These are phyloP conservation scores for Plemyria rubiginata DNA, from an alignment of 2,888 invertebrate species.

Conservation along the genomic window DNA sequence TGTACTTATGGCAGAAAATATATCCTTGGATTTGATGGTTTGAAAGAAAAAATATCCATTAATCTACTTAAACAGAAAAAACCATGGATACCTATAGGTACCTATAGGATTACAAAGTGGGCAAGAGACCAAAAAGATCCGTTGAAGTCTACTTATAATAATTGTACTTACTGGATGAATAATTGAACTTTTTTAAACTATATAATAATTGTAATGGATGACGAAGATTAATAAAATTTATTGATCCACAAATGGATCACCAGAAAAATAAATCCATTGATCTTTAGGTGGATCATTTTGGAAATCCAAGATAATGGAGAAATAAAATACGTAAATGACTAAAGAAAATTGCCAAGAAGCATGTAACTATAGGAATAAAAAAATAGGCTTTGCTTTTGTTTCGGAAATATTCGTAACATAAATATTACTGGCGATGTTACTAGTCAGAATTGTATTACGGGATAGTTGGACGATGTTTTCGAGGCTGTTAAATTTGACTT, in stretches of 20 bases:
- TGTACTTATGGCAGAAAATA: slow-evolving; percentile 18
- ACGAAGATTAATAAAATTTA: background rate
- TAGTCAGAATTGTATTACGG: slow-evolving; percentile 45
- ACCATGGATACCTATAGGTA: too few species aligned
- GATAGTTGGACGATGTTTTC: slow-evolving; percentile 41
- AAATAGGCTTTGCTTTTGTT: slow-evolving; percentile 18
- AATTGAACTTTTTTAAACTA: too few species aligned
- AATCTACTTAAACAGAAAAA: background rate
- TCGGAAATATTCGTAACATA: slow-evolving; percentile 15
- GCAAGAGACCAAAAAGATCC: too few species aligned
- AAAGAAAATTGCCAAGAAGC: slow-evolving; percentile 11
- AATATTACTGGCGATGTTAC: slow-evolving; percentile 37
- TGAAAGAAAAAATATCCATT: background rate
- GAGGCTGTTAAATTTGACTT: slow-evolving; percentile 48
- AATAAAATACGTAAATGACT: slow-evolving; percentile 19
- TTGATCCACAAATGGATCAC: too few species aligned
- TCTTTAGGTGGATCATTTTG: background rate
- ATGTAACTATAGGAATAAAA: slow-evolving; percentile 17
- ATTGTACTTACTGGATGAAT: too few species aligned
- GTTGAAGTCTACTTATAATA: too few species aligned
- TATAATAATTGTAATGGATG: too few species aligned
- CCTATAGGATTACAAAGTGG: too few species aligned
- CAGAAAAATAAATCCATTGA: background rate
- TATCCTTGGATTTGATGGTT: too few species aligned
- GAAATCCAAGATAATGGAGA: background rate